phyloP scores from a whole-genome alignment of 1,140 invertebrate species.

The Plodia interpunctella region DNA sequence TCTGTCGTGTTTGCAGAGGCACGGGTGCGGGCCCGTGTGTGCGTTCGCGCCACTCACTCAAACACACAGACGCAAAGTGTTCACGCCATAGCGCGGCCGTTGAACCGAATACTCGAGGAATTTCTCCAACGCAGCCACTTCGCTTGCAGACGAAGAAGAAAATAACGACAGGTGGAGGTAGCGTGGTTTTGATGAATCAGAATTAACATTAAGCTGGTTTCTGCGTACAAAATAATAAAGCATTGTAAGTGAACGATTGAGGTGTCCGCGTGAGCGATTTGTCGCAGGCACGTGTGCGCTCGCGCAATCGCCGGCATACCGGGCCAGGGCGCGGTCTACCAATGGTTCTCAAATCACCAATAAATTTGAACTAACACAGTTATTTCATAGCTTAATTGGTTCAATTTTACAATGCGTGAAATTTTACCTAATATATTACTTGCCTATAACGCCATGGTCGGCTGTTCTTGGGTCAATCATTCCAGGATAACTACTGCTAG shows the following conservation, averaged over 20 bases:
- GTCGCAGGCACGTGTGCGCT: slow-evolving; percentile 46
- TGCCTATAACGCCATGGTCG: not conserved
- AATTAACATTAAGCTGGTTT: not conserved
- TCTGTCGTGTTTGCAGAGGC: slow-evolving; percentile 65
- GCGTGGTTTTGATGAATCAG: not conserved
- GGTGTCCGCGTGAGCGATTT: slow-evolving; percentile 26
- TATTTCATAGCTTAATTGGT: slow-evolving; percentile 12
- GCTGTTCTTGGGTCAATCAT: not conserved
- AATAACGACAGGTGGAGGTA: slow-evolving; percentile 32
- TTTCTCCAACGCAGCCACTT: slow-evolving; percentile 62
- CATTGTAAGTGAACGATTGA: slow-evolving; percentile 12
- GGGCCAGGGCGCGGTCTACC: slow-evolving; percentile 44
- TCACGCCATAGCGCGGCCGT: slow-evolving; percentile 63
- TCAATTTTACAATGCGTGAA: not conserved
- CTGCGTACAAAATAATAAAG: not conserved
- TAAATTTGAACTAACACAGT: slow-evolving; percentile 32
- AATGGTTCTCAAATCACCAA: slow-evolving; percentile 31
- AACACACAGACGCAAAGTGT: slow-evolving; percentile 41
- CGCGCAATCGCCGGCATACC: slow-evolving; percentile 48
- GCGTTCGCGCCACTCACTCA: slow-evolving; percentile 46
- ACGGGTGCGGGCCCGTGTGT: slow-evolving; percentile 41
- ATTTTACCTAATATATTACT: not conserved
- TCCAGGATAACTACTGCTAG: not conserved
- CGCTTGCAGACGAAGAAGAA: slow-evolving; percentile 40
- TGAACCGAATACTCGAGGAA: slow-evolving; percentile 73